Conservation (phyloP, 2,888 invertebrate genomes). For the Drosophila stalkeri region DNA sequence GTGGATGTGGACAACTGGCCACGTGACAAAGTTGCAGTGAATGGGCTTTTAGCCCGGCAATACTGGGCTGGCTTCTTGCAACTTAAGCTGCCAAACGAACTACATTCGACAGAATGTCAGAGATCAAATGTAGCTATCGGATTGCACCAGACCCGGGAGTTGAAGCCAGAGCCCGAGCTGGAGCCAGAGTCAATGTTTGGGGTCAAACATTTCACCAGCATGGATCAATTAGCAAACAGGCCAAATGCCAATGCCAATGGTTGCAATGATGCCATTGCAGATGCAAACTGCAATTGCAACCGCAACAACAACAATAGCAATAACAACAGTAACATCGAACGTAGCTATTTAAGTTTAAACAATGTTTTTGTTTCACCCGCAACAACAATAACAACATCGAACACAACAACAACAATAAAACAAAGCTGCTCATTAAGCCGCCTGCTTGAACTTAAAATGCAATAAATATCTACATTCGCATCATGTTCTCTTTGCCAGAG, state of each 20-base stretch:
- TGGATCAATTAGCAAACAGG: conserved; percentile 20
- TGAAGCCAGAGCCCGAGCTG: not conserved
- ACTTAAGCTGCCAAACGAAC: conserved; percentile 14
- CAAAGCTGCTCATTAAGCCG: conserved; percentile 42
- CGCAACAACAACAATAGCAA: not conserved
- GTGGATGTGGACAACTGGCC: not conserved
- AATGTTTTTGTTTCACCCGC: conserved; percentile 23
- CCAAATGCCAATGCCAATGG: conserved; percentile 4
- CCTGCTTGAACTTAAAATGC: conserved; percentile 39
- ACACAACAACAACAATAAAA: not conserved
- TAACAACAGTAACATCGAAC: not conserved
- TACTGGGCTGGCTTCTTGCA: not conserved
- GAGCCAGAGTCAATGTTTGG: not conserved
- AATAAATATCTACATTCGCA: conserved; percentile 41
- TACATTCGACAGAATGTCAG: conserved; percentile 13
- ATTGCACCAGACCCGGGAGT: not conserved
- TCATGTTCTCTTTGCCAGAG: conserved; percentile 33
- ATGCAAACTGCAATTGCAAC: conserved; percentile 6
- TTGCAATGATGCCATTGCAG: not conserved
- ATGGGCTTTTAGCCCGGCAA: conserved; percentile 22
- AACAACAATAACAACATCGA: conserved; percentile 11
- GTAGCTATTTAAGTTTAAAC: not conserved
- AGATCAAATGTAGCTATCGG: conserved; percentile 22
- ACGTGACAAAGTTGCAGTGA: conserved; percentile 50
- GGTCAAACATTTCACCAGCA: conserved; percentile 15